Evolutionary conservation across 2,797 vertebrate genomes (phyloP), one percentile per base, ranked within the genome.

Genomic region (Malacoctenus gilli): DNA sequence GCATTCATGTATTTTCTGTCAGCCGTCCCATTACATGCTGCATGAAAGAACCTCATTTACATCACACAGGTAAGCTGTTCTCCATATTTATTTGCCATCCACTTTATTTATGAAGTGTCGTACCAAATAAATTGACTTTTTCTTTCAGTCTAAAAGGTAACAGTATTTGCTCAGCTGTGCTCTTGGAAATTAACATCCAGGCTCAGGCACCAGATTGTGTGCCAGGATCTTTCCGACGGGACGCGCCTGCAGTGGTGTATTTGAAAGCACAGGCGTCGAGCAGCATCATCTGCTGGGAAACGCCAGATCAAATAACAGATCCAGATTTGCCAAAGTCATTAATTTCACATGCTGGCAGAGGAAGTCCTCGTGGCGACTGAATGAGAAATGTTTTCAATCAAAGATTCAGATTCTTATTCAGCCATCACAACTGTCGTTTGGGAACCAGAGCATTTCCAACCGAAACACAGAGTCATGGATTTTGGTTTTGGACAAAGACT

Each of bases 101-200:
- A 54, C 46, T 75, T 83, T 70, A 74, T 75, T 71, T 61, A 54
- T 62, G 7, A 68, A 52, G 68, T 81, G 36, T 64, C 68, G 19
- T 58, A 62, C 59, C 38, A 65, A 77, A 76, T 72, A 68, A 78
- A 79, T 67, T 1, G 36, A 69, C 50, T 73, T 72, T n/a, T 62
- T 63, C 68, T 63, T 65, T 58, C 60, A 50, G 68, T 55, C 44
- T 71, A 56, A 83, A 80, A 68, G 50, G 66, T 76, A 75, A 74
- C 59, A 40, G 40, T 75, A 74, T 90, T 89, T 91, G 59, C 67
- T 70, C 86, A 88, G 82, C 84, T 89, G 83, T 71, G 59, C 40
- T 59, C 78, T 64, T 52, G 75, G 76, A 80, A 78, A 80, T 85
- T 80, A 75, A 51, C 68, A 65, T 31, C 52, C 44, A 65, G 53